These are phyloP conservation scores for Collichthys lucidus DNA, from an alignment of 2,113 vertebrate genomes.

Conservation along the genomic window DNA sequence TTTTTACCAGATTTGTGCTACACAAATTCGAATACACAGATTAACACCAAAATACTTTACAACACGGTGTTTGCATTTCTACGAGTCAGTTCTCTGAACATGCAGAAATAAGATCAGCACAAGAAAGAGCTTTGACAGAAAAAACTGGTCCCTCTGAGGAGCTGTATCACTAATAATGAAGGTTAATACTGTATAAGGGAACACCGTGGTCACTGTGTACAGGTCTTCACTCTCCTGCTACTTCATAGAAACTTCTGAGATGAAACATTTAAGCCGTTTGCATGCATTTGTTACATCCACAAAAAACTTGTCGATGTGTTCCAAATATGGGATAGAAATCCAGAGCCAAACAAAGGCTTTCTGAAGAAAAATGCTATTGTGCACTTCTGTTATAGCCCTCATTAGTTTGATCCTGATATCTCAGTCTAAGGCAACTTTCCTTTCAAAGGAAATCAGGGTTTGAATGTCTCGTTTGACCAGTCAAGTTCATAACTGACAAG, in stretches of 20 bases:
- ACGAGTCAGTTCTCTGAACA: slow-evolving; percentile 48
- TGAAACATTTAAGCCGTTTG: slow-evolving; percentile 35
- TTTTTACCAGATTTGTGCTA: slow-evolving; percentile 35
- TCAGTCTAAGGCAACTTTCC: slow-evolving; percentile 82
- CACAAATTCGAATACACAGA: slow-evolving; percentile 58
- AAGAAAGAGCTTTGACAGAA: slow-evolving; percentile 10
- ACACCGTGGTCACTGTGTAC: slow-evolving; percentile 1
- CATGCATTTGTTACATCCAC: slow-evolving; percentile 54
- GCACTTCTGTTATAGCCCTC: slow-evolving; percentile 79
- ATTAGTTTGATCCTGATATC: slow-evolving; percentile 79
- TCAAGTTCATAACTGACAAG: slow-evolving; percentile 43
- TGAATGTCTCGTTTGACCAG: slow-evolving; percentile 48
- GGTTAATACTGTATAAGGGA: not conserved
- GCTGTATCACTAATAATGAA: slow-evolving; percentile 28
- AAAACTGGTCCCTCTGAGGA: slow-evolving; percentile 23
- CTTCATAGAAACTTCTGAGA: not conserved
- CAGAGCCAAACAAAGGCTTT: slow-evolving; percentile 67
- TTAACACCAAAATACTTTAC: slow-evolving; percentile 56
- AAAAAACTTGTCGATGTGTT: slow-evolving; percentile 44
- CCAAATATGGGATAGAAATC: slow-evolving; percentile 49
- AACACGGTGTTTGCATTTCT: slow-evolving; percentile 50
- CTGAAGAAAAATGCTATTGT: slow-evolving; percentile 66
- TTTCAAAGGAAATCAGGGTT: slow-evolving; percentile 66
- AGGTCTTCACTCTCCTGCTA: slow-evolving; percentile 5
- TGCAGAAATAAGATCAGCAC: slow-evolving; percentile 40